A percentile compares a stretch with the other conserved stretches of the same genome.
phyloP scores from a whole-genome alignment of 2,888 invertebrate genomes.

The Drosophila eohydei region DNA sequence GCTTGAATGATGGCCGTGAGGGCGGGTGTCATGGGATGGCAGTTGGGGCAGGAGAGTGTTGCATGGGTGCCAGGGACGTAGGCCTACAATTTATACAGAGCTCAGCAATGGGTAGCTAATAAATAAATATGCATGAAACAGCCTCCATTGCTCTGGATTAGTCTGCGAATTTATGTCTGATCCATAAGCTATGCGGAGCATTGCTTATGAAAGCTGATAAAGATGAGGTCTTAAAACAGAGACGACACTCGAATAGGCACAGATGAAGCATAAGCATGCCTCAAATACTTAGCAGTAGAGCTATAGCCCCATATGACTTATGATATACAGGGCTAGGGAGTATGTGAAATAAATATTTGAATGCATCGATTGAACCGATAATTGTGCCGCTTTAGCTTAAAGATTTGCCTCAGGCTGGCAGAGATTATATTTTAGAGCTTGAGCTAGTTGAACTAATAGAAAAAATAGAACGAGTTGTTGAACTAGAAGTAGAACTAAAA shows the following conservation, averaged over 20 bases:
- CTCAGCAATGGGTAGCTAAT: conserved; percentile 9
- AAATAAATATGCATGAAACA: conserved; percentile 12
- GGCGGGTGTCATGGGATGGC: neutral
- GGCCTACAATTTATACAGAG: conserved; percentile 13
- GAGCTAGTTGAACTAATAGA: neutral
- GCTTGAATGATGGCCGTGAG: conserved; percentile 40
- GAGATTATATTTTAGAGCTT: neutral
- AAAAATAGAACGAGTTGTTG: neutral
- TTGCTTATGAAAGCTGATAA: neutral
- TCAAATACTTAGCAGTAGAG: neutral
- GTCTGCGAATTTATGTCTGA: conserved; percentile 6
- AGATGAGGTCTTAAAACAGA: neutral
- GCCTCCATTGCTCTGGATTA: neutral
- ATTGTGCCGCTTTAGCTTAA: too few relatives aligned
- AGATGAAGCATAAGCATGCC: neutral
- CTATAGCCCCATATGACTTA: too few relatives aligned
- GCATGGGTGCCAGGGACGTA: conserved; percentile 8
- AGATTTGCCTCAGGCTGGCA: neutral
- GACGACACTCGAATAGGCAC: neutral
- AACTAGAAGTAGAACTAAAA: neutral
- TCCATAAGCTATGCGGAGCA: neutral
- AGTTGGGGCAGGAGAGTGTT: too few relatives aligned
- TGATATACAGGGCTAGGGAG: too few relatives aligned
- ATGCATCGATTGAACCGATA: neutral
- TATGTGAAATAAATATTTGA: neutral